phyloP scores from a whole-genome alignment of 2,113 vertebrate genomes.

The Periophthalmus modestus region DNA sequence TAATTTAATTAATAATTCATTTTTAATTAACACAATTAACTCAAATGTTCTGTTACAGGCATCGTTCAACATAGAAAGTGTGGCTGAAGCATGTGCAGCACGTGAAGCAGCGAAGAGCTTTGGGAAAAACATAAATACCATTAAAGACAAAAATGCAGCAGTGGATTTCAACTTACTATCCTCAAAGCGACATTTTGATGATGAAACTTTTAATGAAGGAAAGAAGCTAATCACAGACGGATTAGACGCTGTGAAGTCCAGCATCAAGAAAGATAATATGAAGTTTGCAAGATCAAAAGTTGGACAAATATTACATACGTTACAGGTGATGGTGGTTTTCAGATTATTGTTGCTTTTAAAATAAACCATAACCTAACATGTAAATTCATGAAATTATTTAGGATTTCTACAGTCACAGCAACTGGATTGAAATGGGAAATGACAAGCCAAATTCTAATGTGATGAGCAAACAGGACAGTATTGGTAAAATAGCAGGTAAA shows the following conservation, averaged over 20 bases:
- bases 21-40: not conserved
- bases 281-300: not conserved
- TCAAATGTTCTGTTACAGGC: not conserved
- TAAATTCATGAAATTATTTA: not conserved
- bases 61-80: not conserved
- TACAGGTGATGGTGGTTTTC: conserved; percentile 11
- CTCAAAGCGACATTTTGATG: not conserved
- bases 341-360: not conserved
- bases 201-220: not conserved
- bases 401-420: conserved; percentile 17
- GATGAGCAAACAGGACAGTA: not conserved
- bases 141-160: not conserved
- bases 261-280: not conserved
- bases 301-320: not conserved
- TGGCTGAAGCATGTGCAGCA: not conserved
- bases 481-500: conserved; percentile 8
- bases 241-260: conserved; percentile 10
- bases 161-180: not conserved
- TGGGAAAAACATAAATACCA: not conserved
- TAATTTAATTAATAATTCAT: not conserved
- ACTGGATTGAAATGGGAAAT: conserved; percentile 15
- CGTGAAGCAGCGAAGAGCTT: not conserved
- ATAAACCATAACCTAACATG: not conserved
- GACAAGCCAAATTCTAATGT: conserved; percentile 8
- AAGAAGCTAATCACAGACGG: not conserved